Evolutionary conservation across 2,888 invertebrate genomes (phyloP), one percentile per base, ranked within the genome.

Genomic region (Pheosia gnoma): DNA sequence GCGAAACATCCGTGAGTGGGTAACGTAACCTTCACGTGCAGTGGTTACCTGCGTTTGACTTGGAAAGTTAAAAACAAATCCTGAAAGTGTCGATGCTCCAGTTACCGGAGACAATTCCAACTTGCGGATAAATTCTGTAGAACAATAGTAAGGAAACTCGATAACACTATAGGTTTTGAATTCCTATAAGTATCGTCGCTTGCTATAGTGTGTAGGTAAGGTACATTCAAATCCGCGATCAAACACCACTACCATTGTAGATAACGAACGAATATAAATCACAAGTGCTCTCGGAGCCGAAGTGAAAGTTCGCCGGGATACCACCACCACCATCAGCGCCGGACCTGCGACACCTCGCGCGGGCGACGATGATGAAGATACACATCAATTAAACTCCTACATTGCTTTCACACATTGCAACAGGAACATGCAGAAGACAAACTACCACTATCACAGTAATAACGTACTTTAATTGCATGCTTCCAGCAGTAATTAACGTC

Each of bases 291-390:
- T 81, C 79, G 62, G 78, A 79, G 76, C 70, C 74, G 70, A 79
- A 89, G 91, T 89, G 91, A 92, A 92, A 92, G 91, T 91, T 76
- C 63, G 78, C 73, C 74, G 75, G 81, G 78, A 82, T 84, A 84
- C 78, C 80, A 72, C 75, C n/a, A n/a, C n/a, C n/a, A n/a, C n/a
- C n/a, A 78, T 67, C 75, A 75, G 68, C 77, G 78, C 79, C 83
- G 84, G 81, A 84, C 77, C 79, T 80, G 84, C 82, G 84, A 87
- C 84, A 85, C 77, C 81, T 80, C 72, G 76, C 71, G 73, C 73
- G 75, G 76, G 66, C 72, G 71, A 74, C 81, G 80, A 38, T 38
- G 78, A 86, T 81, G 79, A 84, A 84, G 75, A 85, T 81, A 77
- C 75, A 83, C 84, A 85, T 85, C 81, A 81, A 83, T 84, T 84